These are phyloP conservation scores for Xestia ashworthii DNA, from an alignment of 2,888 invertebrate genomes.

Conservation along the genomic window DNA sequence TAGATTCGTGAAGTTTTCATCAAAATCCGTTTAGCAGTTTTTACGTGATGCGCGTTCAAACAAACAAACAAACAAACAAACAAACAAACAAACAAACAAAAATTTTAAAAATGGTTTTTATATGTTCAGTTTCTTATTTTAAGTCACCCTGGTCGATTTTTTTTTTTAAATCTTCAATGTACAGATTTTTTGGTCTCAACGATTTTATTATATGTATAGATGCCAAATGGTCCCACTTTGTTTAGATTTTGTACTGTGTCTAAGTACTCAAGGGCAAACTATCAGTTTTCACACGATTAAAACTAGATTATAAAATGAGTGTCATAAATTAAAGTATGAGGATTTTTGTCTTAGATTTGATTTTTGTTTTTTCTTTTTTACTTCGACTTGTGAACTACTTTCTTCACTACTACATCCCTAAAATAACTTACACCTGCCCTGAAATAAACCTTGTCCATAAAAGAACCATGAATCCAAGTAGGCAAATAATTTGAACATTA, in stretches of 20 bases:
- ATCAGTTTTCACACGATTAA: background rate
- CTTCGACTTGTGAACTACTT: background rate
- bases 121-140: too few species aligned
- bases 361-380: background rate
- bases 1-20: too few species aligned
- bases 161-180: too few species aligned
- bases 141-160: too few species aligned
- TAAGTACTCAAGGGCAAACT: background rate
- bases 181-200: too few species aligned
- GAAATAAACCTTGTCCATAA: background rate
- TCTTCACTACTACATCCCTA: background rate
- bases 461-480: background rate
- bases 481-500: constrained; percentile 3
- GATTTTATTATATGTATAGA: too few species aligned
- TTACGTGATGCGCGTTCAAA: too few species aligned
- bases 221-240: background rate
- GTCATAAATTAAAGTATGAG: background rate
- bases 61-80: too few species aligned
- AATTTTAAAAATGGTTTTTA: too few species aligned
- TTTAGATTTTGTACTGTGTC: background rate
- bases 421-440: background rate
- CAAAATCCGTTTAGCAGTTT: too few species aligned
- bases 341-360: too few species aligned
- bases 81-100: too few species aligned
- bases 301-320: background rate